Conservation (phyloP, 2,113 vertebrate genomes). For the Cyprinodon tularosa region DNA sequence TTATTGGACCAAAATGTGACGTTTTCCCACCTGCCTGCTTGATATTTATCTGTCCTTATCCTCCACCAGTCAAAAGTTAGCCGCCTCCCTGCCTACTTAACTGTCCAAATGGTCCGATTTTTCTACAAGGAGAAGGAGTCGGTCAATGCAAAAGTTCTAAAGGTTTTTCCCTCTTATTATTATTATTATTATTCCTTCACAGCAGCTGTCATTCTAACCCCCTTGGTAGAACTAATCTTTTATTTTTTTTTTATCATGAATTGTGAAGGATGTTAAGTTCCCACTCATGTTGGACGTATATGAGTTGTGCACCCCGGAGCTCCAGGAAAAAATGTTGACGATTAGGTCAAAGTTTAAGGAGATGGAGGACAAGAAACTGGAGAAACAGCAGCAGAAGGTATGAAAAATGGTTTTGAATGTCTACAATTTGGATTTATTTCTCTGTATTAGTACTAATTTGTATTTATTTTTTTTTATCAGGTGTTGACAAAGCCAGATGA, state of each 20-base stretch:
- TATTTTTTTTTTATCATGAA: not conserved
- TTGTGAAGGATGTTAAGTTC: constrained; percentile 94
- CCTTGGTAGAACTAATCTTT: not conserved
- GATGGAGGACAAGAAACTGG: constrained; percentile 92
- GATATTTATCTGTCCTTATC: constrained; percentile 4
- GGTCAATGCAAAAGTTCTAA: constrained; percentile 99
- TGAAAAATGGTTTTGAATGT: not conserved
- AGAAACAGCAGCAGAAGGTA: constrained; percentile 89
- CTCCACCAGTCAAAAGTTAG: constrained; percentile 90
- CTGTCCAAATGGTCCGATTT: constrained; percentile 98
- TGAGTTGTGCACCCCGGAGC: constrained; percentile 90
- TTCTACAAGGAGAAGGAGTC: constrained; percentile 99
- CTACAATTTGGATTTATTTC: not conserved
- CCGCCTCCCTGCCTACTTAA: constrained; percentile 94
- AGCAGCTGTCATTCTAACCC: not conserved
- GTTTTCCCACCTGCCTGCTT: not conserved
- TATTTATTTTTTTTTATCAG: constrained; percentile 42
- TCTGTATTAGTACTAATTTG: not conserved
- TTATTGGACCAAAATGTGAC: not conserved
- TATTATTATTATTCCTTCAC: not conserved
- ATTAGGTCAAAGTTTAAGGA: constrained; percentile 96
- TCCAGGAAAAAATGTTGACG: constrained; percentile 95
- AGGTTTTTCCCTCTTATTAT: constrained; percentile 77
- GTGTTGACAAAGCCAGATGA: constrained; percentile 54
- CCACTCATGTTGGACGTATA: constrained; percentile 99